phyloP scores from a whole-genome alignment of 2,888 invertebrate species.

The Drosophila affinis region DNA sequence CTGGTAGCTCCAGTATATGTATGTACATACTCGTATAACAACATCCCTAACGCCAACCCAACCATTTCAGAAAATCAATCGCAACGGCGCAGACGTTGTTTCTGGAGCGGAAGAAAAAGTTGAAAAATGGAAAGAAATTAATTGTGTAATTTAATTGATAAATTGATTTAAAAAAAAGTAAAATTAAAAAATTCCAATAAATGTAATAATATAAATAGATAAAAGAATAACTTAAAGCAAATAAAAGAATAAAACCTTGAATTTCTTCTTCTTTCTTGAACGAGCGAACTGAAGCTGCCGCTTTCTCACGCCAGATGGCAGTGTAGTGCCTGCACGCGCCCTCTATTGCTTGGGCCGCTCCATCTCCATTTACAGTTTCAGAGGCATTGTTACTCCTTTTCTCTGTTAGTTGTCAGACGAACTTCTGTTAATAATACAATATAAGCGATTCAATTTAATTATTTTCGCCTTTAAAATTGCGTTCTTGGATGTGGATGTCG shows the following conservation, averaged over 20 bases:
- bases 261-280: constrained; percentile 1
- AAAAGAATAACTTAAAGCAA: constrained; percentile 3
- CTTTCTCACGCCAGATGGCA: constrained; percentile 62
- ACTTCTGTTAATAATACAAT: background rate
- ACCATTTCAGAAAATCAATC: constrained; percentile 52
- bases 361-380: constrained; percentile 51
- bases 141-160: background rate
- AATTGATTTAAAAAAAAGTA: too few relatives aligned
- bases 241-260: background rate
- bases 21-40: background rate
- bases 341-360: constrained; percentile 55
- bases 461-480: too few relatives aligned
- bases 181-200: background rate
- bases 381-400: constrained; percentile 64
- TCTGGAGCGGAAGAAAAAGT: background rate
- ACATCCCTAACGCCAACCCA: constrained; percentile 63
- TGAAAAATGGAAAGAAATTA: too few relatives aligned
- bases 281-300: constrained; percentile 27
- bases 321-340: constrained; percentile 54
- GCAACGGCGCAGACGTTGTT: constrained; percentile 76
- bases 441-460: too few relatives aligned
- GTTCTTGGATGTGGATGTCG: too few relatives aligned
- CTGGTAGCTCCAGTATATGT: background rate
- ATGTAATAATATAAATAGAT: background rate
- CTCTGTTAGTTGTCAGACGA: constrained; percentile 31